phyloP scores from a whole-genome alignment of 2,113 vertebrate species.

The Thalassoma bifasciatum region DNA sequence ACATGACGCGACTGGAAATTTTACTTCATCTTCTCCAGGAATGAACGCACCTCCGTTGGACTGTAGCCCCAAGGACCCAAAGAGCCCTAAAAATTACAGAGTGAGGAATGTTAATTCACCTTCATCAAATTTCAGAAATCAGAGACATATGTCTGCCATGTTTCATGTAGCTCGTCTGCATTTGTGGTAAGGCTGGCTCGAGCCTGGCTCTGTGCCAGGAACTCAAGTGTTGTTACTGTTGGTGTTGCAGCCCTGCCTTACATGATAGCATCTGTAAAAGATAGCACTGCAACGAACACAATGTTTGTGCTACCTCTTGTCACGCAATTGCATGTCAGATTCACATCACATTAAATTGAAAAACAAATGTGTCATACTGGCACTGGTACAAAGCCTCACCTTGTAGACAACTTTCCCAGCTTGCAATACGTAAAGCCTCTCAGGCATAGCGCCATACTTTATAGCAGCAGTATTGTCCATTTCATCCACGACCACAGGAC shows the following conservation, averaged over 20 bases:
- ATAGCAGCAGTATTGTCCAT: slow-evolving; percentile 86
- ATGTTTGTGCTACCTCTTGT: not conserved
- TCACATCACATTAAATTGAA: not conserved
- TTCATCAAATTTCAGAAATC: not conserved
- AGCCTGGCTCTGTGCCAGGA: slow-evolving; percentile 16
- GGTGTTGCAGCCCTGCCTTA: slow-evolving; percentile 7
- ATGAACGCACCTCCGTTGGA: slow-evolving; percentile 85
- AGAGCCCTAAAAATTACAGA: slow-evolving; percentile 81
- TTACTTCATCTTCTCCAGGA: slow-evolving; percentile 86
- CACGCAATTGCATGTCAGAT: not conserved
- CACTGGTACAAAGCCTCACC: slow-evolving; percentile 74
- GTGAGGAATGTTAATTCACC: slow-evolving; percentile 13
- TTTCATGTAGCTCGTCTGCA: not conserved
- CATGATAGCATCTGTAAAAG: not conserved
- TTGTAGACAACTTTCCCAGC: slow-evolving; percentile 89
- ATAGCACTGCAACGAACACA: not conserved
- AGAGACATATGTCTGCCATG: not conserved
- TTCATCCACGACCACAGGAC: slow-evolving; percentile 91
- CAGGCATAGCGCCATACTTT: slow-evolving; percentile 89
- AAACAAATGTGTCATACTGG: not conserved
- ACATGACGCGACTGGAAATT: slow-evolving; percentile 2
- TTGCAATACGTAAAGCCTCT: slow-evolving; percentile 90
- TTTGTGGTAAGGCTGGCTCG: not conserved
- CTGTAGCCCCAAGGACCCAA: slow-evolving; percentile 89
- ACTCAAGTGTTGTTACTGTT: not conserved